Conservation (phyloP, 2,888 invertebrate species). For the Hecatera dysodea region DNA sequence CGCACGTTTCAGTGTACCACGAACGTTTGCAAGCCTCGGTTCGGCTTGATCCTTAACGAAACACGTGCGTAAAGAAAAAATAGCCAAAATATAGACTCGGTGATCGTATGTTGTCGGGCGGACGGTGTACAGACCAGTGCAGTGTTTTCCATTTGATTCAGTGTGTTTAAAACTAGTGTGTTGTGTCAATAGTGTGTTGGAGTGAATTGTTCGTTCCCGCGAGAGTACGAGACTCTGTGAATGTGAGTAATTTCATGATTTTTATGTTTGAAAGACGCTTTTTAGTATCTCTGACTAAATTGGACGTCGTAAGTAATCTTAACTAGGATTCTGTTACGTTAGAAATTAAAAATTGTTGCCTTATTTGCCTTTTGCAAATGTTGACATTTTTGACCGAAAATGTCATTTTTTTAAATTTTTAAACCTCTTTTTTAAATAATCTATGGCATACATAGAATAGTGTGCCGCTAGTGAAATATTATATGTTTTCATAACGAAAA, state of each 20-base stretch:
- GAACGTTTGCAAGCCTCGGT: conserved; percentile 81
- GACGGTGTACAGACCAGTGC: conserved; percentile 61
- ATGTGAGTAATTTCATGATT: conserved; percentile 64
- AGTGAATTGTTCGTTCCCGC: conserved; percentile 62
- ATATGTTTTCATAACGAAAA: not conserved
- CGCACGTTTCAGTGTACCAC: conserved; percentile 85
- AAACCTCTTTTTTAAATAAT: not conserved
- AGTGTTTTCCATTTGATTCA: conserved; percentile 65
- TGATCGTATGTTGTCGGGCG: conserved; percentile 57
- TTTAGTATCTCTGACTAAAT: not conserved
- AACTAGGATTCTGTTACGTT: not conserved
- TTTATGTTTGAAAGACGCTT: conserved; percentile 39
- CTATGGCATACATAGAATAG: not conserved
- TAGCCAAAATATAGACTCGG: conserved; percentile 69
- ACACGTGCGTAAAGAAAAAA: conserved; percentile 73
- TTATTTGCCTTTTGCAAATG: not conserved
- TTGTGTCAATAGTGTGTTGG: conserved; percentile 59
- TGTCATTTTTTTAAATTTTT: not conserved
- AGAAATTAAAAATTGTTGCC: not conserved
- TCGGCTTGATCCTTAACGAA: conserved; percentile 69
- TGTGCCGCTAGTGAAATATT: fast-evolving
- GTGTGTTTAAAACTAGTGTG: conserved; percentile 62
- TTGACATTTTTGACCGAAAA: not conserved
- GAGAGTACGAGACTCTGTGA: conserved; percentile 42
- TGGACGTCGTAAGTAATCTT: not conserved